A percentile compares a stretch with the other conserved stretches of the same genome.
These are phyloP conservation scores for Lycorma delicatula DNA, from an alignment of 1,140 invertebrate genomes.

Conservation along the genomic window DNA sequence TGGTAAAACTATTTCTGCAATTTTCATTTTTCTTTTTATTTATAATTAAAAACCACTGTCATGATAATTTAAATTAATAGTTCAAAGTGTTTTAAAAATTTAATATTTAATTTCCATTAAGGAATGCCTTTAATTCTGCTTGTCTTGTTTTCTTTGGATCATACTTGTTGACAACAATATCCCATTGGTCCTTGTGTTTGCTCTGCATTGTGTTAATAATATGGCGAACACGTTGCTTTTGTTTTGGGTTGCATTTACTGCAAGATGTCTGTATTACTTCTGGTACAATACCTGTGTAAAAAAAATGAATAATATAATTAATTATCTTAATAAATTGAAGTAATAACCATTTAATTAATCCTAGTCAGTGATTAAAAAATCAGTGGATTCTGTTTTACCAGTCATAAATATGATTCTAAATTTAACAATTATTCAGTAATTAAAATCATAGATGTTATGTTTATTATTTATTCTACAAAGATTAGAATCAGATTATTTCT, in stretches of 20 bases:
- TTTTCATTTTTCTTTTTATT: no score
- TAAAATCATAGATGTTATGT: no score
- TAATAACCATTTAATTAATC: no score
- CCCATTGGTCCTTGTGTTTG: slow-evolving; percentile 47
- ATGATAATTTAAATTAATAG: no score
- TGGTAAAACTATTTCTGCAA: no score
- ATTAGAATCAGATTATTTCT: no score
- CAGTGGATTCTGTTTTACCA: no score
- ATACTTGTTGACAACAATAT: slow-evolving; percentile 44
- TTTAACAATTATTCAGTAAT: no score
- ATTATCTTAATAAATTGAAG: not conserved
- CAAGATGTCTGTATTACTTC: slow-evolving; percentile 53
- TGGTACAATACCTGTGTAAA: slow-evolving; percentile 39
- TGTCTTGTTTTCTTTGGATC: slow-evolving; percentile 43
- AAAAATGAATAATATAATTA: slow-evolving; percentile 11
- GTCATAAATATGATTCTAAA: no score
- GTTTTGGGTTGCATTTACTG: slow-evolving; percentile 48
- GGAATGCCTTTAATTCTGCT: slow-evolving; percentile 22
- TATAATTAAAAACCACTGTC: no score
- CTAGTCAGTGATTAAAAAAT: no score
- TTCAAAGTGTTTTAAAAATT: not conserved
- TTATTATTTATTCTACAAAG: no score
- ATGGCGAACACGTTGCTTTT: slow-evolving; percentile 42
- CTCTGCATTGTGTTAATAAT: slow-evolving; percentile 44
- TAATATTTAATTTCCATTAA: not conserved